Percentiles rank a stretch among this genome's conserved stretches.
Evolutionary conservation across 2,888 invertebrate species (phyloP).

Genomic region (Miltochrista miniata): DNA sequence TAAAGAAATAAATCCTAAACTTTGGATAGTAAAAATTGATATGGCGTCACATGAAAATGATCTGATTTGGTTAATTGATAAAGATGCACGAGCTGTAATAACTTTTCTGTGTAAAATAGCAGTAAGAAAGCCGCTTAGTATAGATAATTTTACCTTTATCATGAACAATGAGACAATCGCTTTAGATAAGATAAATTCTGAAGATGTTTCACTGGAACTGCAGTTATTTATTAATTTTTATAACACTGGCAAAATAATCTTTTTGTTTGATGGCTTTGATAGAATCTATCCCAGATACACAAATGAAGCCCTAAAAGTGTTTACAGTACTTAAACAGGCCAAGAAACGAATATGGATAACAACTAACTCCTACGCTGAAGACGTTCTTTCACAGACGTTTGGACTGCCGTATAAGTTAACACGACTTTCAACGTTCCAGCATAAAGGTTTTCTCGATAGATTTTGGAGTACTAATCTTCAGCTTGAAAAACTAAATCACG

Average conservation of each 20-base stretch:
- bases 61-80: constrained; percentile 33
- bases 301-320: constrained; percentile 37
- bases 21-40: constrained; percentile 47
- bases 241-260: constrained; percentile 37
- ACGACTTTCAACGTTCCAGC: constrained; percentile 30
- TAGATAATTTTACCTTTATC: constrained; percentile 23
- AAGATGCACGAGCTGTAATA: constrained; percentile 22
- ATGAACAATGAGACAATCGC: constrained; percentile 20
- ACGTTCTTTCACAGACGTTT: constrained; percentile 34
- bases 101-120: constrained; percentile 39
- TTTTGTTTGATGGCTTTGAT: constrained; percentile 49
- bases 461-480: constrained; percentile 45
- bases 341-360: constrained; percentile 46
- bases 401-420: constrained; percentile 35
- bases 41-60: constrained; percentile 35
- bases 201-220: constrained; percentile 37
- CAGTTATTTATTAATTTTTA: constrained; percentile 43
- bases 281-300: constrained; percentile 43
- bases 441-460: constrained; percentile 36
- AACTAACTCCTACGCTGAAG: constrained; percentile 36
- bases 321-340: constrained; percentile 32
- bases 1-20: constrained; percentile 32
- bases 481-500: constrained; percentile 42
- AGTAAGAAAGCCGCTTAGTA: constrained; percentile 28
- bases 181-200: constrained; percentile 10